Conservation (phyloP, 2,113 vertebrate species). For the Hippocampus zosterae region DNA sequence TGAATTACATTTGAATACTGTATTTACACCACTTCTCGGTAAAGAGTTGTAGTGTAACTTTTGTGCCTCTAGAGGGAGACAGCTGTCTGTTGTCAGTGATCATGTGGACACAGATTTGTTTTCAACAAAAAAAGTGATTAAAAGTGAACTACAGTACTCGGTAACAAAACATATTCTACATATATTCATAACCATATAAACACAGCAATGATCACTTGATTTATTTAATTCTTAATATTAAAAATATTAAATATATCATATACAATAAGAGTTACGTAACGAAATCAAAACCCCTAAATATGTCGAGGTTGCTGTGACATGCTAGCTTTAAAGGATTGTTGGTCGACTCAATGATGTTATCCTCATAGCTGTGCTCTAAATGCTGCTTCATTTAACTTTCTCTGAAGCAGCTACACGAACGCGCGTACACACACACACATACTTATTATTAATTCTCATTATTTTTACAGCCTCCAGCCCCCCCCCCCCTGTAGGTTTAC, state of each 20-base stretch:
- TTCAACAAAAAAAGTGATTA: too few relatives aligned
- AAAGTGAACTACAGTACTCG: not conserved
- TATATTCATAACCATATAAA: not conserved
- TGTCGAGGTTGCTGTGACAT: too few relatives aligned
- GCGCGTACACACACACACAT: not conserved
- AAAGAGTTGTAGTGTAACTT: not conserved
- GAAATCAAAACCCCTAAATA: too few relatives aligned
- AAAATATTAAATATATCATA: too few relatives aligned
- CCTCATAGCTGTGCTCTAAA: not conserved
- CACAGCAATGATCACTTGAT: not conserved
- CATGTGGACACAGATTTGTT: not conserved
- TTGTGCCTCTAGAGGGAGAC: constrained; percentile 14
- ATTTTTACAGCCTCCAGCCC: too few relatives aligned
- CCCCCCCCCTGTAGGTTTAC: not conserved
- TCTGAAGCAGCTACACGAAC: not conserved
- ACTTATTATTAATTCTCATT: not conserved
- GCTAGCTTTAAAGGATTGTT: too few relatives aligned
- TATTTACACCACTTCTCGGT: too few relatives aligned
- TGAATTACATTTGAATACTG: not conserved
- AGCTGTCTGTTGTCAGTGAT: not conserved
- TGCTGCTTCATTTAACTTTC: not conserved
- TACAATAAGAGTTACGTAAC: not conserved
- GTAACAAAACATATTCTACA: not conserved
- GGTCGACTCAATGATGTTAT: not conserved
- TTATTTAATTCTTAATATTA: not conserved